phyloP scores from a whole-genome alignment of 2,888 invertebrate species.

The Chrysolina haemoptera region DNA sequence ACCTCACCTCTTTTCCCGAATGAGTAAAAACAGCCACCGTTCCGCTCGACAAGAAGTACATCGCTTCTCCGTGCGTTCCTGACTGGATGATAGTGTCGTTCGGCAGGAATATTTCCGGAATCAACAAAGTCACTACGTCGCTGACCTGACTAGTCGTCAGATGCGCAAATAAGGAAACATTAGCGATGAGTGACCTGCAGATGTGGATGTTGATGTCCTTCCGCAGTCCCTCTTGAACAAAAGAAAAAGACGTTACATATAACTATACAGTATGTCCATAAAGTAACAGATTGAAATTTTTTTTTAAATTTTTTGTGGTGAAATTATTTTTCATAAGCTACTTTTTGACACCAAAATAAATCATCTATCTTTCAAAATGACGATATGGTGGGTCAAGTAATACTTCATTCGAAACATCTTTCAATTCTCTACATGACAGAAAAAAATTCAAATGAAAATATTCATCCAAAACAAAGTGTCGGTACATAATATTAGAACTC shows the following conservation, averaged over 20 bases:
- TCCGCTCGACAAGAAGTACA: conserved; percentile 77
- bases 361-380: no score
- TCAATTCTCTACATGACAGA: no score
- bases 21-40: conserved; percentile 75
- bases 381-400: no score
- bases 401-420: no score
- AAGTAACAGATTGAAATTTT: no score
- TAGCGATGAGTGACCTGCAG: conserved; percentile 73
- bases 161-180: conserved; percentile 73
- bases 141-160: conserved; percentile 71
- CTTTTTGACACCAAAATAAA: no score
- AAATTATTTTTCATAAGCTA: no score
- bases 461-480: no score
- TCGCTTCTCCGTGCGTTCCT: conserved; percentile 74
- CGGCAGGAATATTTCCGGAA: conserved; percentile 74
- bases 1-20: conserved; percentile 72
- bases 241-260: conserved; percentile 9
- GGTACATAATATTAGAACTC: no score
- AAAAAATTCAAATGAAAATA: no score
- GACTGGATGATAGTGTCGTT: conserved; percentile 75
- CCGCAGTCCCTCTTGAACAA: conserved; percentile 24
- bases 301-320: no score
- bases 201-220: conserved; percentile 70
- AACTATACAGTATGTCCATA: no score
- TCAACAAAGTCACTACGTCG: conserved; percentile 72